Evolutionary conservation across 2,113 vertebrate species (phyloP), one percentile per base, ranked within the genome.

Genomic region (Pygoscelis antarcticus): DNA sequence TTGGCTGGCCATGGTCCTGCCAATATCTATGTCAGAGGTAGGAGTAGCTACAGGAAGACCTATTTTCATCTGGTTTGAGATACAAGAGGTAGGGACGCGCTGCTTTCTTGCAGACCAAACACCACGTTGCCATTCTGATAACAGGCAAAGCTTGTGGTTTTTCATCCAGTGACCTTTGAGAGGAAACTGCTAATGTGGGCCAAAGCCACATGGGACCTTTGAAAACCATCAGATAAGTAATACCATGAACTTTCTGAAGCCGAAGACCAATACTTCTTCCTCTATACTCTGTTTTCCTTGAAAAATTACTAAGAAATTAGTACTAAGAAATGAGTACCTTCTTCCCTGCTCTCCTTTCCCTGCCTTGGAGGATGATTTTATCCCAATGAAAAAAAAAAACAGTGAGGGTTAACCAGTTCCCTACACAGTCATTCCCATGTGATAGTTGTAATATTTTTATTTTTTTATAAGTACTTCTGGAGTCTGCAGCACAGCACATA

Each of bases 401-500:
- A 42, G 21, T 0, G 2, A 86, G n/a, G 29, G 36, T 13, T 76
- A 54, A 26, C 29, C 4, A 2, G 5, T 42, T 77, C 42, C 75
- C 16, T 46, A 1, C 25, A 55, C 27, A 57, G 7, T 42, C 42
- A n/a, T 76, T 82, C n/a, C 38, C 29, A 8, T 38, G 23, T 66
- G 47, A 51, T 62, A 77, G 32, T 25, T 74, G 16, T 58, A 86
- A n/a, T 72, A 49, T 26, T 54, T 84, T 57, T 3, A 17, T 34
- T 68, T 82, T 72, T 85, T 83, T 10, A 5, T 23, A 77, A 96
- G 95, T 80, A 89, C 71, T 97, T 98, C 96, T 97, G 95, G 97
- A 97, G 93, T 96, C 96, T 93, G 30, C 96, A 96, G 72, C 95
- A 74, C 91, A 92, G 61, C 64, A 93, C 85, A 76, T 40, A 27